Percentiles rank a stretch among this genome's conserved stretches.
phyloP scores from a whole-genome alignment of 1,140 invertebrate genomes.

The Rhynchophorus ferrugineus region DNA sequence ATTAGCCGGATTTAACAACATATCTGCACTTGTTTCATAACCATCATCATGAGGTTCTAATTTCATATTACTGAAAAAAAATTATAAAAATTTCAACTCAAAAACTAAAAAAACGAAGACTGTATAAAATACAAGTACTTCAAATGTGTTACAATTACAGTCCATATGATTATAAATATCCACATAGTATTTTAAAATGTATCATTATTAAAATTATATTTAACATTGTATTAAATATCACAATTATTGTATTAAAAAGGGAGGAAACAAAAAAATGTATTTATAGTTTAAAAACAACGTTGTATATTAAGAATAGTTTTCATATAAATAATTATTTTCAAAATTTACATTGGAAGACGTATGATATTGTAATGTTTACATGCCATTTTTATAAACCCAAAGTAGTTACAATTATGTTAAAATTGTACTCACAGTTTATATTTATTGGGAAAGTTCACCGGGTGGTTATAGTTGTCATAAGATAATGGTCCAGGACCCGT shows the following conservation, averaged over 20 bases:
- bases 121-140: background rate
- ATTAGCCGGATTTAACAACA: constrained; percentile 48
- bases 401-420: constrained; percentile 13
- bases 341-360: background rate
- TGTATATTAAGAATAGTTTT: no score
- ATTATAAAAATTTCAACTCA: background rate
- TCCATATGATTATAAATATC: no score
- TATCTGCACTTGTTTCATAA: constrained; percentile 76
- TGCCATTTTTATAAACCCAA: constrained; percentile 20
- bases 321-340: no score
- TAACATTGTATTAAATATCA: no score
- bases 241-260: no score
- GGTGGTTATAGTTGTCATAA: constrained; percentile 39
- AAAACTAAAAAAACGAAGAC: background rate
- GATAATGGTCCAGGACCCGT: constrained; percentile 34
- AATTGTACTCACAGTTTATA: constrained; percentile 40
- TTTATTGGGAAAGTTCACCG: constrained; percentile 38
- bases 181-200: no score
- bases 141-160: no score
- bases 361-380: constrained; percentile 30
- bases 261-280: no score
- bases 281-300: no score
- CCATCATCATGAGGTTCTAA: constrained; percentile 75
- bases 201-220: no score
- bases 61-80: constrained; percentile 46